Conservation (phyloP, 2,797 vertebrate genomes). For the Tympanoctomys barrerae region DNA sequence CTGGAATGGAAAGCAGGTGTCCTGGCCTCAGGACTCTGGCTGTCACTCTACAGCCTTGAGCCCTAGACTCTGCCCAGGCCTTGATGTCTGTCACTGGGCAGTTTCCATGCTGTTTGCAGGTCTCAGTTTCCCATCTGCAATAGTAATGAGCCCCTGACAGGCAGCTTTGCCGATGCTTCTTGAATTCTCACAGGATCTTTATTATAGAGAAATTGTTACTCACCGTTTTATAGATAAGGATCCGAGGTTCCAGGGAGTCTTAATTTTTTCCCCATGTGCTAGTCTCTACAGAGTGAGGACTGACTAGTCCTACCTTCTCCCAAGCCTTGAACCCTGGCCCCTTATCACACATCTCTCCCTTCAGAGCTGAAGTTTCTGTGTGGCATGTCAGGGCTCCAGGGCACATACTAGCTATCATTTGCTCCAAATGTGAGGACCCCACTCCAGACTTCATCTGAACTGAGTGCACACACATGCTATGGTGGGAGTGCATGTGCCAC, state of each 20-base stretch:
- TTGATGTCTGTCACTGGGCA: neutral
- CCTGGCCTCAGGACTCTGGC: neutral
- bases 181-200: neutral
- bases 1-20: neutral
- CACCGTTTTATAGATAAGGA: neutral
- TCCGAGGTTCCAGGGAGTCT: neutral
- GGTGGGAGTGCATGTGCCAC: neutral
- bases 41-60: neutral
- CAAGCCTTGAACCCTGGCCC: neutral
- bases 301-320: neutral
- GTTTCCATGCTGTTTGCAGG: neutral
- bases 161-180: neutral
- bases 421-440: neutral
- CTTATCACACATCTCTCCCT: neutral
- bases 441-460: neutral
- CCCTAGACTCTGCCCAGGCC: neutral
- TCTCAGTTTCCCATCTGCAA: neutral
- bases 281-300: neutral
- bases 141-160: neutral
- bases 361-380: neutral
- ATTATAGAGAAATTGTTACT: neutral
- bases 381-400: accelerated
- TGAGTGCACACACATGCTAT: neutral
- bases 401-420: neutral
- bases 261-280: neutral